Conservation (phyloP, 2,888 invertebrate genomes). For the Trisateles emortualis region DNA sequence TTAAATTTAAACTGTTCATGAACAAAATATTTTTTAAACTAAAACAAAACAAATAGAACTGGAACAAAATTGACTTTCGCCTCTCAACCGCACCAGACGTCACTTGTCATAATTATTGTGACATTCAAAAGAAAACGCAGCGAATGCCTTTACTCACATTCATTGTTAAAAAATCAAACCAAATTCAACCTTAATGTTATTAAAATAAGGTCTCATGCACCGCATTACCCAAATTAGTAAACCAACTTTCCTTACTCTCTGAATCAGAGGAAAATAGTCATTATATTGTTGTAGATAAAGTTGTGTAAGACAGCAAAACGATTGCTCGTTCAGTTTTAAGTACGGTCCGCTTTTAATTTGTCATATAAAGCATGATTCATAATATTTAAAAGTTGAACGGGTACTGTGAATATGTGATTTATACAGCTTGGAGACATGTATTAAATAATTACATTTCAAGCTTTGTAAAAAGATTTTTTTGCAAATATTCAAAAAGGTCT, state of each 20-base stretch:
- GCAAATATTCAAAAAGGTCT: no score
- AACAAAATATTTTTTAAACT: constrained; percentile 24
- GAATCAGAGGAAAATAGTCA: constrained; percentile 20
- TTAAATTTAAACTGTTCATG: constrained; percentile 21
- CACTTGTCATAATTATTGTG: constrained; percentile 55
- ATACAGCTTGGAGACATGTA: constrained; percentile 28
- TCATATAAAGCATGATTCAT: constrained; percentile 50
- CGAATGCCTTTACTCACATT: constrained; percentile 25
- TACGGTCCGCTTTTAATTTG: constrained; percentile 48
- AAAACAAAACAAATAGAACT: constrained; percentile 34
- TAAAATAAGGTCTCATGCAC: not conserved
- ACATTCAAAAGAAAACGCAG: constrained; percentile 50
- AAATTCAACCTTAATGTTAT: constrained; percentile 17
- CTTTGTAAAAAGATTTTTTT: no score
- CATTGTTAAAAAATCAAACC: not conserved
- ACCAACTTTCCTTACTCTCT: constrained; percentile 14
- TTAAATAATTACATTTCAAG: constrained; percentile 35
- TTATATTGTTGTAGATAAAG: constrained; percentile 7
- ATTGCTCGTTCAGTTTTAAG: constrained; percentile 33
- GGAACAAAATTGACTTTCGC: constrained; percentile 39
- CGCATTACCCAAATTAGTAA: constrained; percentile 15
- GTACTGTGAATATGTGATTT: constrained; percentile 36
- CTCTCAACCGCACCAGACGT: constrained; percentile 38
- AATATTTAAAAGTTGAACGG: constrained; percentile 46
- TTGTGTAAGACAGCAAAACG: constrained; percentile 3